Percentiles rank a stretch among this genome's conserved stretches.
These are phyloP conservation scores for Agonopterix heracliana DNA, from an alignment of 2,888 invertebrate species.

Conservation along the genomic window DNA sequence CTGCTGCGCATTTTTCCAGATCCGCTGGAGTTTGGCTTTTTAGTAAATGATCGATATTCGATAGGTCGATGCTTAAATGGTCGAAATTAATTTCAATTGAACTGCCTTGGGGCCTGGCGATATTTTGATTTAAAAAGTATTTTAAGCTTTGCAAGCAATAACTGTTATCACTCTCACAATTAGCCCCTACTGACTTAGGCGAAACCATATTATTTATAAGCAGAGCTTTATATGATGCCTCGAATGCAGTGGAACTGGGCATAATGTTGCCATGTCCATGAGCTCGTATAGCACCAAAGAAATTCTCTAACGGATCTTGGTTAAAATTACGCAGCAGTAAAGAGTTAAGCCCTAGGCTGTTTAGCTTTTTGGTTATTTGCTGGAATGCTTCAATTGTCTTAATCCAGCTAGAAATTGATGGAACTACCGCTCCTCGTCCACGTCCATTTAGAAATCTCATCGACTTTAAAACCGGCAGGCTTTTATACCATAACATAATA, in stretches of 20 bases:
- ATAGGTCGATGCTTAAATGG: conserved; percentile 4
- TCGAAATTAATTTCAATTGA: neutral
- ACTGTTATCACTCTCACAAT: conserved; percentile 11
- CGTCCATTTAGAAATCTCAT: conserved; percentile 9
- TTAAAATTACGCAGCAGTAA: conserved; percentile 13
- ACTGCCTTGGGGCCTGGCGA: neutral
- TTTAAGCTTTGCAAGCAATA: conserved; percentile 11
- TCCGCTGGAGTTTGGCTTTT: conserved; percentile 3
- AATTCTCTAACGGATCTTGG: conserved; percentile 14
- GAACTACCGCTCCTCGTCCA: conserved; percentile 5
- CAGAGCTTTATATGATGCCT: conserved; percentile 6
- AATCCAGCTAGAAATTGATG: conserved; percentile 14
- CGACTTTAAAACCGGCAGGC: conserved; percentile 10
- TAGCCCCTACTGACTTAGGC: conserved; percentile 10
- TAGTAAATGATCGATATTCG: conserved; percentile 6
- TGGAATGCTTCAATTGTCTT: conserved; percentile 13
- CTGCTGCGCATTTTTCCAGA: conserved; percentile 2
- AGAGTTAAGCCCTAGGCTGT: conserved; percentile 3
- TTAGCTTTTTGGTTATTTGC: neutral
- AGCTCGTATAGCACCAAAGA: conserved; percentile 15
- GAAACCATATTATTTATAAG: conserved; percentile 10
- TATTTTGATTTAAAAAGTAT: conserved; percentile 2
- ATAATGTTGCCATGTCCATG: conserved; percentile 13
- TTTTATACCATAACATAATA: conserved; percentile 10
- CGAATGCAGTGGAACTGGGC: conserved; percentile 9